phyloP scores from a whole-genome alignment of 1,140 invertebrate species.

The Archivesica marissinica region DNA sequence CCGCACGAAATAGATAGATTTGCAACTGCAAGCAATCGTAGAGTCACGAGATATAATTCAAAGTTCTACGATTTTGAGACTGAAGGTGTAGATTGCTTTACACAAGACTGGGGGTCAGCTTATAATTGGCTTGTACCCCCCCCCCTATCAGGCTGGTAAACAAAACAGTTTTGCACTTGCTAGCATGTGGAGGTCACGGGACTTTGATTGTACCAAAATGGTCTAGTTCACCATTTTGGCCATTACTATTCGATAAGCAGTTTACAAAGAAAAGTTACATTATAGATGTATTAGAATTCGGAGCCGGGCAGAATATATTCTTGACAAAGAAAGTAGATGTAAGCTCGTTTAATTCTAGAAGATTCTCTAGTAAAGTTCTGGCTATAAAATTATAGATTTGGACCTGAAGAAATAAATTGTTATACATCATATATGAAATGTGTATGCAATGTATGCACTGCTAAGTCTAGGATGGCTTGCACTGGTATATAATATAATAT shows the following conservation, averaged over 20 bases:
- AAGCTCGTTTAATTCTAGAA: too few relatives aligned
- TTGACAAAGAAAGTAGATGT: too few relatives aligned
- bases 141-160: background rate
- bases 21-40: background rate
- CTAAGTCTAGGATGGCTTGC: too few relatives aligned
- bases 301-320: too few relatives aligned
- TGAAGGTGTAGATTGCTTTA: background rate
- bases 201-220: background rate
- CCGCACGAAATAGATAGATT: conserved; percentile 1
- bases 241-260: background rate
- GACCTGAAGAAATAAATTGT: too few relatives aligned
- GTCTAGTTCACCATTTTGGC: background rate
- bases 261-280: too few relatives aligned
- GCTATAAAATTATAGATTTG: too few relatives aligned
- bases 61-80: background rate
- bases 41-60: background rate
- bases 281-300: too few relatives aligned
- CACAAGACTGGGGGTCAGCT: background rate
- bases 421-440: too few relatives aligned
- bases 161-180: background rate
- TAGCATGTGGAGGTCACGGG: background rate
- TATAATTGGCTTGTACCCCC: conserved; percentile 13
- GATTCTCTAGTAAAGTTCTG: too few relatives aligned
- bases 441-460: too few relatives aligned
- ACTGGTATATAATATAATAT: too few relatives aligned